These are phyloP conservation scores for Mareca strepera DNA, from an alignment of 2,797 vertebrate species.

Conservation along the genomic window DNA sequence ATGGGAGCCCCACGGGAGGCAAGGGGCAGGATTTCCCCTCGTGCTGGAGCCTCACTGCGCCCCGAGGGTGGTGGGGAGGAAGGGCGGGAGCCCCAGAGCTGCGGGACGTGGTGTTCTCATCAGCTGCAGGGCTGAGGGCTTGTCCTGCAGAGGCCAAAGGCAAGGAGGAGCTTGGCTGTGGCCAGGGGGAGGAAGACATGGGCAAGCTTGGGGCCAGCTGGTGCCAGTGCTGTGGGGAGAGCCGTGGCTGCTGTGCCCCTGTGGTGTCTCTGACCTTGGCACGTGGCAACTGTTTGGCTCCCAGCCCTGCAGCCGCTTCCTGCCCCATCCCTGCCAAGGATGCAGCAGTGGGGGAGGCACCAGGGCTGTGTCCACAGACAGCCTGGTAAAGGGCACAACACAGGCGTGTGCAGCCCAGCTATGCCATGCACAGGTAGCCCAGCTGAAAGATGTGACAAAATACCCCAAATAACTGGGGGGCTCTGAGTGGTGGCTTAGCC, in stretches of 20 bases:
- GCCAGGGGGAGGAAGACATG: background rate
- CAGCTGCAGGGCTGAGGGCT: background rate
- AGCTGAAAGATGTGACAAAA: background rate
- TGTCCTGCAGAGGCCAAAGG: background rate
- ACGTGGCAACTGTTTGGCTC: fast-evolving
- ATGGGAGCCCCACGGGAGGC: fast-evolving
- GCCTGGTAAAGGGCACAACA: background rate
- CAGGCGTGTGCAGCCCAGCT: background rate
- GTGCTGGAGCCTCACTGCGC: background rate
- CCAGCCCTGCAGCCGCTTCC: background rate
- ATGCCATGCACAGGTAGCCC: background rate
- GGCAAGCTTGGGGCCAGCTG: background rate
- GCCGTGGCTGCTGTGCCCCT: fast-evolving
- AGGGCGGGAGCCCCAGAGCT: conserved; percentile 33
- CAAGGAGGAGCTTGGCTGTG: background rate
- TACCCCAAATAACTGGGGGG: background rate
- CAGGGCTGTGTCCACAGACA: background rate
- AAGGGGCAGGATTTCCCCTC: conserved; percentile 28
- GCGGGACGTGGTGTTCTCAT: conserved; percentile 2
- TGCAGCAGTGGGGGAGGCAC: background rate
- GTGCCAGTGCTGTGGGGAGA: background rate
- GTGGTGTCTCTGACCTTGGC: fast-evolving
- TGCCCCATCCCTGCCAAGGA: background rate
- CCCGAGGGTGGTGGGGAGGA: conserved; percentile 13
- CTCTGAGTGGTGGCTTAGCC: too few species aligned